Evolutionary conservation across 2,888 invertebrate genomes (phyloP).

Genomic region (Polyploca ridens): DNA sequence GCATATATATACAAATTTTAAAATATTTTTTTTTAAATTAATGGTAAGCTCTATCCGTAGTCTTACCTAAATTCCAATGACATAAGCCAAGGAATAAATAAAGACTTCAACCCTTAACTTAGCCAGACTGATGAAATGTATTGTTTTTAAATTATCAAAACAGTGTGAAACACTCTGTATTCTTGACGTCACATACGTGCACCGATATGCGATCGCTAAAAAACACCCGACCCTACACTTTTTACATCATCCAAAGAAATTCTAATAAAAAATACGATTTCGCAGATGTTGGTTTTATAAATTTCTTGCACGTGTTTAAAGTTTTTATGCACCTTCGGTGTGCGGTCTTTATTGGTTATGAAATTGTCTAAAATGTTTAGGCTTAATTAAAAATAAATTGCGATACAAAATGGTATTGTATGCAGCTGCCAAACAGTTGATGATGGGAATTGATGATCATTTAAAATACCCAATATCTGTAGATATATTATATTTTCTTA

Average conservation of each 20-base stretch:
- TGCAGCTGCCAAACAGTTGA: conserved; percentile 45
- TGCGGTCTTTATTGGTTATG: conserved; percentile 62
- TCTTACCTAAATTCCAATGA: not conserved
- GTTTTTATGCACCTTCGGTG: conserved; percentile 47
- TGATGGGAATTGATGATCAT: conserved; percentile 15
- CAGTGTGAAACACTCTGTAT: conserved; percentile 24
- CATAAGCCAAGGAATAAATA: too few relatives aligned
- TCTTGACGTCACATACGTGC: conserved; percentile 50
- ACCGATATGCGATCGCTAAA: conserved; percentile 72
- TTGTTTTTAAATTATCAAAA: too few relatives aligned
- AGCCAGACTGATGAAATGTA: too few relatives aligned
- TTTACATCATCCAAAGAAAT: conserved; percentile 71
- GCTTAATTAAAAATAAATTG: conserved; percentile 65
- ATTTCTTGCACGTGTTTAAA: conserved; percentile 79
- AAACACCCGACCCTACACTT: conserved; percentile 62
- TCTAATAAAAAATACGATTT: conserved; percentile 74
- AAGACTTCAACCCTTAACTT: too few relatives aligned
- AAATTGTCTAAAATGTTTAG: conserved; percentile 56
- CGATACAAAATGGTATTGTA: conserved; percentile 39
- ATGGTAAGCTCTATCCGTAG: too few relatives aligned
- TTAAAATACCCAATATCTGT: not conserved
- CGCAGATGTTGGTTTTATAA: conserved; percentile 83
- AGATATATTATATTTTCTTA: too few relatives aligned
- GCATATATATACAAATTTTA: not conserved
- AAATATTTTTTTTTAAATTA: too few relatives aligned